Base-by-base conservation (phyloP, 2,797 vertebrate species). In the Danio jaintianensis region DNA sequence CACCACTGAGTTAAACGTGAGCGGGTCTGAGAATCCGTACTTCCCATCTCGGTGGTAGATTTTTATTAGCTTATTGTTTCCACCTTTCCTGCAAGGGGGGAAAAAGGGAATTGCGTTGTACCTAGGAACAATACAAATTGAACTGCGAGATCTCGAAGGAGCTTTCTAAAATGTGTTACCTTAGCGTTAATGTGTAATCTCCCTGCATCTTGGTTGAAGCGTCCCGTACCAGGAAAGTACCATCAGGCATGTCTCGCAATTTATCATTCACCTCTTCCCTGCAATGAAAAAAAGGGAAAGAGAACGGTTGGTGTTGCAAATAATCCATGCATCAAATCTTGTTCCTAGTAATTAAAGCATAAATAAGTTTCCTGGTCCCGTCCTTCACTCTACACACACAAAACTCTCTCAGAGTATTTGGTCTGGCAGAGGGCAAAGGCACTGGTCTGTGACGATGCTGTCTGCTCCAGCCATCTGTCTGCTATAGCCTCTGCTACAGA, bases 21-120 rank as follows among this genome's bases (percentile, higher is more conserved):
- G 92, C 11, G 98, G 98, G 88, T 99, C 98, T 1, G 98, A 99
- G 92, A 99, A 99, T 86, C 98, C 97, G 0, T 99, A 99, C 90
- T 98, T 99, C 62, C 96, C 97, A 81, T 99, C 98, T 76, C 96
- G 96, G 73, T 99, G 97, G 93, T 99, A 99, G 89, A 99, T 98
- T 90, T 99, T 99, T 80, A 99, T 99, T 86, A 99, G 95, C 89
- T 99, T 99, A 91, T 99, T 99, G 93, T 99, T 99, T 83, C 98
- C 98, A 86, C 97, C 98, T 95, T 99, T 99, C 93, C 98, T 99
- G 92, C 52, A 64, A 45, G 15, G 15, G 80, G 13, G 1, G 7
- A 62, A 59, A 10, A 52, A 62, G 77, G 7, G 56, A 84, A 10
- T 18, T 1, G 36, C 0, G 16, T 83, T 80, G 67, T 55, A 74